Percentiles rank a stretch among this genome's conserved stretches.
Conservation (phyloP, 2,113 vertebrate genomes). For the Arenaria interpres region DNA sequence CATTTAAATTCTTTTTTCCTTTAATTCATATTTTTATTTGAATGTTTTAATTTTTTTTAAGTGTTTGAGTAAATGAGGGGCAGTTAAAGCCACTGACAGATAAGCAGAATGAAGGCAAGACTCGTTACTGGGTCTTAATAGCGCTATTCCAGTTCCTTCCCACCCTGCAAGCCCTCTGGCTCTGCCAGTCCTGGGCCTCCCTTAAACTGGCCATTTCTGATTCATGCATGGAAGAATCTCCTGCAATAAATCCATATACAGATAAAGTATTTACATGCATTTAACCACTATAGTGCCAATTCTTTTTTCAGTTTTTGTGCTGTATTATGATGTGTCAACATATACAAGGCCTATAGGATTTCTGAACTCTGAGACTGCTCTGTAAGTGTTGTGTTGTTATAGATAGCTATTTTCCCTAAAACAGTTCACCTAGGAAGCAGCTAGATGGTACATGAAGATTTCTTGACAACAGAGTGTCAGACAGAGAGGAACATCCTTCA, state of each 20-base stretch:
- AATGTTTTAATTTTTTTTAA: background rate
- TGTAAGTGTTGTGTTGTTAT: background rate
- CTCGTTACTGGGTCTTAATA: background rate
- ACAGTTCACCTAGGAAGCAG: background rate
- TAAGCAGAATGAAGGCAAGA: background rate
- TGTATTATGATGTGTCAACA: background rate
- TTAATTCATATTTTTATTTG: background rate
- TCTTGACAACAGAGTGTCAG: background rate
- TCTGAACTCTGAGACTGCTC: background rate
- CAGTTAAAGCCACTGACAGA: background rate
- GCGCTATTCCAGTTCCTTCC: rapidly evolving
- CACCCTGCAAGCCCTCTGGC: background rate
- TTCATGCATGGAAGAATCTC: background rate
- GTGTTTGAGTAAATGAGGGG: background rate
- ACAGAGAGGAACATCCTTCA: background rate
- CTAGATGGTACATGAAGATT: background rate
- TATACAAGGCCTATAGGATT: background rate
- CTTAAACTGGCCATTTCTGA: background rate
- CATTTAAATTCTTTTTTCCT: background rate
- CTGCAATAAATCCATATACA: background rate
- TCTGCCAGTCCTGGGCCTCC: background rate
- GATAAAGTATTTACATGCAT: background rate
- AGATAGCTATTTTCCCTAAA: background rate
- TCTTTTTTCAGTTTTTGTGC: background rate
- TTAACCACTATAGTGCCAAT: background rate